A percentile compares a stretch with the other conserved stretches of the same genome.
Evolutionary conservation across 1,140 invertebrate genomes (phyloP).

Genomic region (Stratiolaelaps scimitus): DNA sequence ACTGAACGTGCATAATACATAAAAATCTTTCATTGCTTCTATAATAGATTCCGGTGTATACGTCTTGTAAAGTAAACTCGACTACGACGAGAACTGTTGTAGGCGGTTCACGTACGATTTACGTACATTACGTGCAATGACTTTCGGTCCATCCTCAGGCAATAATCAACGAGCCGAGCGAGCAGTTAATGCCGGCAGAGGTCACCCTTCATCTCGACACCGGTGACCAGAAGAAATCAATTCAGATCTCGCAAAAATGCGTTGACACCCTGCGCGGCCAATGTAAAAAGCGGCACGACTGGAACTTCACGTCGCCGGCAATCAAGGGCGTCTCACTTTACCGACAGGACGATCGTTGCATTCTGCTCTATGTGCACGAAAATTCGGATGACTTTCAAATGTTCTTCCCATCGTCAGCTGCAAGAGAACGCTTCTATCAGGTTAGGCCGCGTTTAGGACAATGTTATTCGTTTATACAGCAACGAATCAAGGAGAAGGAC

Average conservation of each 20-base stretch:
- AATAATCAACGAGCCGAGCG: conserved; percentile 79
- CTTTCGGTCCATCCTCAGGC: conserved; percentile 48
- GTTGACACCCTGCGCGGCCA: conserved; percentile 56
- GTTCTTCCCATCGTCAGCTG: conserved; percentile 76
- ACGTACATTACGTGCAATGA: too few species aligned
- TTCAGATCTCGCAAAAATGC: conserved; percentile 73
- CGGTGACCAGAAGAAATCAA: conserved; percentile 60
- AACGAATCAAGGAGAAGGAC: too few species aligned
- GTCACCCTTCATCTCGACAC: conserved; percentile 85
- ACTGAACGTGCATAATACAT: too few species aligned
- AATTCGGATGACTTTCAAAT: conserved; percentile 99
- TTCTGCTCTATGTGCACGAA: conserved; percentile 94
- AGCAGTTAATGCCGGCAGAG: conserved; percentile 84
- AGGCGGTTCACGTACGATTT: too few species aligned
- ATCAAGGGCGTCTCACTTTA: conserved; percentile 87
- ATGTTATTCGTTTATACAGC: too few species aligned
- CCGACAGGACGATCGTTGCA: conserved; percentile 83
- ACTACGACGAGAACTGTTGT: too few species aligned
- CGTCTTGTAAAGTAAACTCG: too few species aligned
- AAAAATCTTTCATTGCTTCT: too few species aligned
- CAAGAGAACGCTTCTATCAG: conserved; percentile 64
- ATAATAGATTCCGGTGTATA: too few species aligned
- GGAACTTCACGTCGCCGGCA: conserved; percentile 77
- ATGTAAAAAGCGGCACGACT: conserved; percentile 55
- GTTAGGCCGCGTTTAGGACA: conserved; percentile 31